Conservation (phyloP, 37 sponge, comb jelly and placozoan genomes). For the Chondrilla cf. caribensis region DNA sequence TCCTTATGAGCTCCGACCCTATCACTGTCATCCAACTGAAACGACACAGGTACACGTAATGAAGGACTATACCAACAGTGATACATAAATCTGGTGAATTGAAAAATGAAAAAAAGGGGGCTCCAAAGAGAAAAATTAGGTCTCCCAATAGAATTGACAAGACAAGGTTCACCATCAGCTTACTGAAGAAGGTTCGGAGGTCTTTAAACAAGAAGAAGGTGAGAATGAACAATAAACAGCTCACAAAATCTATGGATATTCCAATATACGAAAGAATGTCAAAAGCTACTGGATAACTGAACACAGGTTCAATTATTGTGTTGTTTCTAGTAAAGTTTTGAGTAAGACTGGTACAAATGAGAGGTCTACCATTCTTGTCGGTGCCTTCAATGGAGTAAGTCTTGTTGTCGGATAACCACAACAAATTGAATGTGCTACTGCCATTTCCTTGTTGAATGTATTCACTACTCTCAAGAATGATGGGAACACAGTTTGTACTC, state of each 20-base stretch:
- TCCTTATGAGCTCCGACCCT: not conserved
- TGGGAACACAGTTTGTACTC: not conserved
- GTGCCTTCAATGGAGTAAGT: not conserved
- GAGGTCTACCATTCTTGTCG: not conserved
- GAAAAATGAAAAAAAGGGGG: not conserved
- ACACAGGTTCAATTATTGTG: not conserved
- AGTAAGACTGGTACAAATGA: constrained; percentile 30
- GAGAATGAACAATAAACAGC: constrained; percentile 21
- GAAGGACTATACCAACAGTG: constrained; percentile 25
- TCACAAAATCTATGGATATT: constrained; percentile 43
- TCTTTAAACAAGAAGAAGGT: constrained; percentile 46
- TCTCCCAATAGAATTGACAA: constrained; percentile 17
- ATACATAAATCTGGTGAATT: not conserved
- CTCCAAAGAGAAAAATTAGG: constrained; percentile 28
- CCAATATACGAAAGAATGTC: constrained; percentile 47
- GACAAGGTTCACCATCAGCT: constrained; percentile 44
- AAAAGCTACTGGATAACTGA: not conserved
- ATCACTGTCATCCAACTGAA: constrained; percentile 47
- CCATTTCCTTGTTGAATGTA: not conserved
- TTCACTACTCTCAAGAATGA: not conserved
- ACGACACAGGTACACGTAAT: constrained; percentile 38
- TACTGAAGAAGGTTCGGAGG: constrained; percentile 38
- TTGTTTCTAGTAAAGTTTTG: constrained; percentile 1
- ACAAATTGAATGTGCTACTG: not conserved
- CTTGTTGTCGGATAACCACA: not conserved